Evolutionary conservation across 2,797 vertebrate species (phyloP).

Genomic region (Psittacula derbiana): DNA sequence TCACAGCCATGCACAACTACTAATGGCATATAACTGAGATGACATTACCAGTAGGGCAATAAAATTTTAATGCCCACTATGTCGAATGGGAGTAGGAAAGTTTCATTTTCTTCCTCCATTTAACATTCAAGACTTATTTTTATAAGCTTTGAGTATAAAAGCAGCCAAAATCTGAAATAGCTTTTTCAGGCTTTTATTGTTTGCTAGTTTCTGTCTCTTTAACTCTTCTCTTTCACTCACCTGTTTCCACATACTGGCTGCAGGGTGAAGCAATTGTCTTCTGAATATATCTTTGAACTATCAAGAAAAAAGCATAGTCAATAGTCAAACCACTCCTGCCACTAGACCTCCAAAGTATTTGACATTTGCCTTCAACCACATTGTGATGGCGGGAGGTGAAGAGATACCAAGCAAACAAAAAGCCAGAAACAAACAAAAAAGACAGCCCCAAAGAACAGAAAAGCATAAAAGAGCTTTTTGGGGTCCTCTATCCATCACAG

Average conservation of each 20-base stretch:
- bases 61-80: background rate
- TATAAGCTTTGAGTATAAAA: background rate
- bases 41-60: background rate
- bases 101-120: background rate
- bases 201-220: background rate
- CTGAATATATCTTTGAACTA: background rate
- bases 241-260: background rate
- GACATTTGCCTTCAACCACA: background rate
- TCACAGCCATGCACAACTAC: background rate
- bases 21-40: background rate
- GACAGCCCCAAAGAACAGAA: background rate
- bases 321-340: background rate
- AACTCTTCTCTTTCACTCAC: background rate
- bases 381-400: background rate
- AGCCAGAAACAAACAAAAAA: background rate
- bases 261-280: background rate
- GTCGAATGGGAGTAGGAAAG: background rate
- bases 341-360: background rate
- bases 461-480: accelerated
- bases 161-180: background rate
- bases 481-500: background rate
- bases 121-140: constrained; percentile 1
- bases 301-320: background rate
- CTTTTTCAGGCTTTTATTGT: background rate
- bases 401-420: background rate